Evolutionary conservation across 1,140 invertebrate genomes (phyloP), one percentile per base, ranked within the genome.

Genomic region (Pogonus chalceus): DNA sequence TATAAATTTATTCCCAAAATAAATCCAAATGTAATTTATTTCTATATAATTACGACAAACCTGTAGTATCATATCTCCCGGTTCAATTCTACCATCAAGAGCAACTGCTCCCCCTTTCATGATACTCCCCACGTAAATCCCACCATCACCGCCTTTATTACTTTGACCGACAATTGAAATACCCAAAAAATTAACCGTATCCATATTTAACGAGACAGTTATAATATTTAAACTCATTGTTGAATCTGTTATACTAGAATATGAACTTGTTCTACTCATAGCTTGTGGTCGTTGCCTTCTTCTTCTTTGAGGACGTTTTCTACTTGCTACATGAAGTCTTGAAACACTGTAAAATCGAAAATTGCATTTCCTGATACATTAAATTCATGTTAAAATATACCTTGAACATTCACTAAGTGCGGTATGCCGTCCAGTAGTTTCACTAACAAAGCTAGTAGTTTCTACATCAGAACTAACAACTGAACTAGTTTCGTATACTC

Each of bases 21-120:
- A 7, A 7, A 31, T 31, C 37, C 18, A 12, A 43, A 12, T 18
- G 9, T 43, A 12, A 43, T 43, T 43, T 43, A 12, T 12, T 4
- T 31, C 4, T 31, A 31, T 31, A 31, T 31, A 31, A 51, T 24
- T 37, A 39, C 51, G 1, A 59, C 60, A 60, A 61, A 78, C 92
- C 81, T 98, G 93, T 57, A 98, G 76, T 67, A 97, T 96, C 94
- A 97, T 97, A 70, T 97, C 95, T 18, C 94, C 94, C 16, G 93
- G 92, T 73, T 98, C 92, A 76, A 92, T 92, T 62, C 83, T 79
- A 37, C 93, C 94, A 70, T 97, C 94, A 61, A 96, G 71, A 24
- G 92, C 93, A 26, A 97, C 94, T 20, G 96, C 97, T 62, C 97
- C 96, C 84, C 93, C 95, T 76, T 98, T 98, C 95, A 99, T 99